Percentiles rank a stretch among this genome's conserved stretches.
phyloP scores from a whole-genome alignment of 2,797 vertebrate genomes.

The Diplodus puntazzo region DNA sequence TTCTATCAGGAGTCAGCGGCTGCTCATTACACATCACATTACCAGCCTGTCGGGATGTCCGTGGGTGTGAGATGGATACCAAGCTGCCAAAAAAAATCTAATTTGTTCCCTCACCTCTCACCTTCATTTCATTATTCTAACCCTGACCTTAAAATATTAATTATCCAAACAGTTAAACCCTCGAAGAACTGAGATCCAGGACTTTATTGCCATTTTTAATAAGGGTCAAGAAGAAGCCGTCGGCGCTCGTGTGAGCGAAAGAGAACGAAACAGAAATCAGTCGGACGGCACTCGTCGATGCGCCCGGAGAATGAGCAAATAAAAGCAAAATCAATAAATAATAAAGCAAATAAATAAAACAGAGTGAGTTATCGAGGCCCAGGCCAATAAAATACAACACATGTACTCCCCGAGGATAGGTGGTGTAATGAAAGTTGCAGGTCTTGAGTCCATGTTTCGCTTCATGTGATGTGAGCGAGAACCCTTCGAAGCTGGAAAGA shows the following conservation, averaged over 20 bases:
- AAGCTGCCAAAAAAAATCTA: constrained; percentile 17
- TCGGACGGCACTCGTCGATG: constrained; percentile 5
- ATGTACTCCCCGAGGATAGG: constrained; percentile 23
- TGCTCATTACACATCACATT: constrained; percentile 24
- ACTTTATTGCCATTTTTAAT: constrained; percentile 31
- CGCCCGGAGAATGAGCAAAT: constrained; percentile 34
- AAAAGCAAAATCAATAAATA: constrained; percentile 53
- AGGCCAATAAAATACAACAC: constrained; percentile 32
- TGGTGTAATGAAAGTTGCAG: constrained; percentile 57
- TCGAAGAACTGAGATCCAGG: not conserved
- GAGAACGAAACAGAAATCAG: constrained; percentile 32
- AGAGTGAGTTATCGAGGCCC: not conserved
- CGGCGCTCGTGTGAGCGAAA: not conserved
- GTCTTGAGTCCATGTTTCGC: constrained; percentile 31
- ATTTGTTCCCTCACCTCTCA: constrained; percentile 28
- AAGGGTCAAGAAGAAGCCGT: constrained; percentile 11
- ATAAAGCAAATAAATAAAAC: constrained; percentile 60
- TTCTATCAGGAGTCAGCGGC: constrained; percentile 12
- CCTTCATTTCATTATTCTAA: constrained; percentile 15
- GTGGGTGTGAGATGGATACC: constrained; percentile 11
- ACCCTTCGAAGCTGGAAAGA: constrained; percentile 34
- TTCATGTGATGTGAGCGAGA: constrained; percentile 35
- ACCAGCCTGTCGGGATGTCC: constrained; percentile 15
- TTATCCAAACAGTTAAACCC: constrained; percentile 42
- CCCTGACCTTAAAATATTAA: constrained; percentile 26